Base-by-base conservation (phyloP, 2,888 invertebrate genomes). In the Melinaea menophilus region DNA sequence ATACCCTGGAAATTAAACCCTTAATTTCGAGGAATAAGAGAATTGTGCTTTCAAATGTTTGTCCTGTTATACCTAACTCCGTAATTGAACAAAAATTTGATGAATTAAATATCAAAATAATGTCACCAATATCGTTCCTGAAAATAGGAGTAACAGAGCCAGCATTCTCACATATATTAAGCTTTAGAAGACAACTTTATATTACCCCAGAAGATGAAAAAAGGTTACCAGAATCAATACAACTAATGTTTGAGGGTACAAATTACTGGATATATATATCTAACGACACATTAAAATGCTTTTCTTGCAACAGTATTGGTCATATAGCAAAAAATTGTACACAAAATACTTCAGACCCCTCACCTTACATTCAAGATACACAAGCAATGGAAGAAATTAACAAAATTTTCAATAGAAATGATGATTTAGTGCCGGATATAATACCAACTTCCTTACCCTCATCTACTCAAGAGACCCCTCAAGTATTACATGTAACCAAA, bases 1-100 rank as follows among this genome's bases (percentile, higher is more conserved):
- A 69, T 37, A 33, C 47, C n/a, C 54, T 71, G 7, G 64, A 65
- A 59, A 71, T 69, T 41, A 63, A 63, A 61, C 68, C 68, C 4
- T 62, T 66, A 58, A 62, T 71, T 13, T 67, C 68, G 7, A 63
- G 63, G 54, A 71, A 71, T 33, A 71, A 69, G 65, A 60, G 68
- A 59, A 66, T 71, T 5, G 65, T 71, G 37, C 55, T 71, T 54
- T 69, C 70, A 1, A 67, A 71, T 13, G 67, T 70, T 47, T 69
- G 68, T 22, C 68, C 66, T 3, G 63, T 70, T 11, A 65, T 70
- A 7, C 68, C 66, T 35, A 45, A 59, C 48, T 37, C 61, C 33
- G 41, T 64, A 3, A 56, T 63, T n/a, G 56, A 56, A 59, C 13
- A 63, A 41, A 64, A 62, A 64, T 63, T 68, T 48, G 37, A 62